phyloP scores from a whole-genome alignment of 2,888 invertebrate species.

The Lissocephala sabroskyi region DNA sequence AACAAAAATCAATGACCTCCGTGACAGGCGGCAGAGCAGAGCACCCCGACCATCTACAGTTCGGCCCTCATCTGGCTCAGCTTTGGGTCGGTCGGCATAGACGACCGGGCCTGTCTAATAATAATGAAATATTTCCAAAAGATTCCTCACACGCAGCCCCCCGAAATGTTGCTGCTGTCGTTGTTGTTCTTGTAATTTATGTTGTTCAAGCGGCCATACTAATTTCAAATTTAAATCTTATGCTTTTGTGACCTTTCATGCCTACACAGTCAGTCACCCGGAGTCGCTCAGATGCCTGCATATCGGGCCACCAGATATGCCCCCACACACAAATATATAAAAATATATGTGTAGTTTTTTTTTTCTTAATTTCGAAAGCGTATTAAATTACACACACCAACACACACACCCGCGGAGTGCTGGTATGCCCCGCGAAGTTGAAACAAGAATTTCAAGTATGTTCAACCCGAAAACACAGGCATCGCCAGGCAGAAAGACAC shows the following conservation, averaged over 20 bases:
- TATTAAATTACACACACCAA: conserved; percentile 55
- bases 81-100: neutral
- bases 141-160: conserved; percentile 2
- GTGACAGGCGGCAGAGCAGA: neutral
- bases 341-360: conserved; percentile 22
- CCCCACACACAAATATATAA: conserved; percentile 17
- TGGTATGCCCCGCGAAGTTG: conserved; percentile 27
- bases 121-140: conserved; percentile 62
- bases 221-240: conserved; percentile 57
- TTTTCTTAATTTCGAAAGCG: conserved; percentile 63
- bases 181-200: conserved; percentile 36
- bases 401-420: conserved; percentile 12
- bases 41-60: too few relatives aligned
- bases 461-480: conserved; percentile 56
- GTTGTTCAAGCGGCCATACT: conserved; percentile 45
- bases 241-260: conserved; percentile 57
- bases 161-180: conserved; percentile 7
- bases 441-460: conserved; percentile 66
- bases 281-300: too few relatives aligned
- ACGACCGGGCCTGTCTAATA: conserved; percentile 50
- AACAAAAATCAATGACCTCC: conserved; percentile 46
- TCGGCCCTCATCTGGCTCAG: too few relatives aligned
- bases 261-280: conserved; percentile 27
- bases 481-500: conserved; percentile 11
- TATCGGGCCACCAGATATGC: conserved; percentile 3